Percentiles rank a stretch among this genome's conserved stretches.
These are phyloP conservation scores for Anabacerthia variegaticeps DNA, from an alignment of 2,797 vertebrate species.

Conservation along the genomic window DNA sequence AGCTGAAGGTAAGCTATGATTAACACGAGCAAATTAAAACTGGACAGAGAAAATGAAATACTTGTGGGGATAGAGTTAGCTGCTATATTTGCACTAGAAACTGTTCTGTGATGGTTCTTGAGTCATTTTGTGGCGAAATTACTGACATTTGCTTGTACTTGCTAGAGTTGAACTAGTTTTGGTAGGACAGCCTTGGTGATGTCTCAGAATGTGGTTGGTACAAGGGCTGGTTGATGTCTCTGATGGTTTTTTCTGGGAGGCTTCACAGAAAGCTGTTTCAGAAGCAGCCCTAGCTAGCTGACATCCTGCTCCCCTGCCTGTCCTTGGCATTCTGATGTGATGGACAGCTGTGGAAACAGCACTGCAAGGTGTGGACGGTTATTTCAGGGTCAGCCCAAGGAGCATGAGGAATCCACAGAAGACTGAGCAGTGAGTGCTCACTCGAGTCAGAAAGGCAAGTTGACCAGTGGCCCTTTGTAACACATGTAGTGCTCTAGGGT, in stretches of 20 bases:
- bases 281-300: neutral
- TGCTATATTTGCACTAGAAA: neutral
- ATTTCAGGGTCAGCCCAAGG: neutral
- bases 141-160: neutral
- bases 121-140: neutral
- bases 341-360: neutral
- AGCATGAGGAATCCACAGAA: neutral
- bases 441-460: neutral
- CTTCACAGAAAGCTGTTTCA: neutral
- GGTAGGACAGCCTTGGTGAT: neutral
- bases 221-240: neutral
- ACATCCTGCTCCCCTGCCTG: neutral
- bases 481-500: neutral
- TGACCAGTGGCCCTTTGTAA: neutral
- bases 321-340: neutral
- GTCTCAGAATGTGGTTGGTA: neutral
- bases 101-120: neutral
- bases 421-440: neutral
- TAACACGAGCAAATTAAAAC: neutral
- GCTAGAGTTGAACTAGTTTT: neutral
- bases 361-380: neutral
- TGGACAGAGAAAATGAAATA: neutral
- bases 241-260: neutral
- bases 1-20: slow-evolving; percentile 83
- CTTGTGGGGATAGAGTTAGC: neutral